Base-by-base conservation (phyloP, 1,140 invertebrate genomes). In the Macrostomum lignano region DNA sequence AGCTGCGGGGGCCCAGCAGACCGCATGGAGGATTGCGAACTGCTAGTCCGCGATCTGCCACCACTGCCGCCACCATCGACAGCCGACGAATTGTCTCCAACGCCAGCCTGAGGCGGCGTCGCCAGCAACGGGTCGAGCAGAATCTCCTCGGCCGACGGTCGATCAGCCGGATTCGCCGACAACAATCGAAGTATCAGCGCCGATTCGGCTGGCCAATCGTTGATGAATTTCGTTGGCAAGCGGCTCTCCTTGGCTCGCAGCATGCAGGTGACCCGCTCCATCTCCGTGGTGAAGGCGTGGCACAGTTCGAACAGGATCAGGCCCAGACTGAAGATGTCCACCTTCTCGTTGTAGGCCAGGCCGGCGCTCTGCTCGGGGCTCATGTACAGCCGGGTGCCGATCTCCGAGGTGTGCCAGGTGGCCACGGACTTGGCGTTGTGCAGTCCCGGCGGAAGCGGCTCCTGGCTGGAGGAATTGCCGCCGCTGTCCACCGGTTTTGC, bases 301-400 rank as follows among this genome's bases (percentile, higher is more conserved):
- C 86, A 60, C 25, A 94, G 55, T 56, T 94, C 86, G 51, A 82
- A 79, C 26, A 91, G 65, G 37, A 94, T 84, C 28, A 94, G 61
- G 1, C 84, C 86, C 35, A 93, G 55, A 0, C 82, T 79, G 59
- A 77, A 94, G 36, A 94, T 88, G 49, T 94, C 86, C 21, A 93
- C 79, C 62, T 91, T 93, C 46, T 76, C 74, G 47, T 73, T 72
- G 51, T 93, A 91, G 2, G 17, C 7, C 5, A 13, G 15, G 17
- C 21, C 11, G 13, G 13, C 21, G 17, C 7, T 5, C 60, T 91
- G 84, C 55, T 96, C 86, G 15, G 82, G 84, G 36, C 81, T 86
- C 82, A 93, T 93, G 50, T 96, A 96, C 1, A 91, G 58, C 23
- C 74, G 69, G 1, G 86, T 94, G 11, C 84, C 79, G 33, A 74